A percentile compares a stretch with the other conserved stretches of the same genome.
Conservation (phyloP, 2,113 vertebrate genomes). For the Hydrolagus affinis region DNA sequence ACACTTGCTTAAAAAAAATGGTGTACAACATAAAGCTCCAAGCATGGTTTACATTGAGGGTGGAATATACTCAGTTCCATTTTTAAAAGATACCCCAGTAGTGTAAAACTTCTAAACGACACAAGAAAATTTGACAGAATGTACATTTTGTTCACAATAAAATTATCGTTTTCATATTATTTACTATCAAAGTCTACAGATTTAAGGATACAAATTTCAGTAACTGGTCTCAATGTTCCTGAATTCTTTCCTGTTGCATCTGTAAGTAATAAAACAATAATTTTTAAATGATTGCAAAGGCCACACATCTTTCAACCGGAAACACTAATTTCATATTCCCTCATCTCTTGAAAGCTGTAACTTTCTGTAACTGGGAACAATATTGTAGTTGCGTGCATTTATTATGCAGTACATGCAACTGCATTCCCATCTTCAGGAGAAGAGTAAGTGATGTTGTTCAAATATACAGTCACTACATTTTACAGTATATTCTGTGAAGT, state of each 20-base stretch:
- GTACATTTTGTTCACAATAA: background rate
- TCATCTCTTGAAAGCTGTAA: no score
- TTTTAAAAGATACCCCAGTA: no score
- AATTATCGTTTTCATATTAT: background rate
- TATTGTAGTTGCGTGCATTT: no score
- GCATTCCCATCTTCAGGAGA: no score
- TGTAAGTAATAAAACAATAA: constrained; percentile 47
- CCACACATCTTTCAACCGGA: background rate
- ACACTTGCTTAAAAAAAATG: background rate
- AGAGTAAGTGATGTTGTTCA: no score
- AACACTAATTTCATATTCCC: background rate
- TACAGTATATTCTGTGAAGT: no score
- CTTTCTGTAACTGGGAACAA: no score
- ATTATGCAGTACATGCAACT: no score
- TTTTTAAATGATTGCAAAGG: constrained; percentile 39
- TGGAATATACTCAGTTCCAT: no score
- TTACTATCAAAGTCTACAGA: background rate
- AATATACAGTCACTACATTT: no score
- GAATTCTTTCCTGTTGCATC: constrained; percentile 52
- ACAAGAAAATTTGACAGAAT: background rate
- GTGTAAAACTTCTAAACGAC: constrained; percentile 32
- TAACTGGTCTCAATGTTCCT: constrained; percentile 68
- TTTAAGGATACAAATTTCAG: constrained; percentile 94
- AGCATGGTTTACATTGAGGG: background rate
- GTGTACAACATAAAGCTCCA: constrained; percentile 18